These are phyloP conservation scores for Didymodactylos carnosus DNA, from an alignment of 2,888 invertebrate species.

Conservation along the genomic window DNA sequence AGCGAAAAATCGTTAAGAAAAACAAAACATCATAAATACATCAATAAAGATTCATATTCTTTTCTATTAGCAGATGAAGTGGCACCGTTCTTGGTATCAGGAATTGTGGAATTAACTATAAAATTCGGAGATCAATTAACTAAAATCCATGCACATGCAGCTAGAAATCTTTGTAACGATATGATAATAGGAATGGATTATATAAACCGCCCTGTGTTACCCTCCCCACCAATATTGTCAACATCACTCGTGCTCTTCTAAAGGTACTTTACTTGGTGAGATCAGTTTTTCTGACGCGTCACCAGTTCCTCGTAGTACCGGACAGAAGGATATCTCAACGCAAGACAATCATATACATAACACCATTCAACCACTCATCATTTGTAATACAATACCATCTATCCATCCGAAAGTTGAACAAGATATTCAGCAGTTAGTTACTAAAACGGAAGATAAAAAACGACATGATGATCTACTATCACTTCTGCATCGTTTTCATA, in stretches of 20 bases:
- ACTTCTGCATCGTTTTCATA: not conserved
- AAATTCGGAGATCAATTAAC: not conserved
- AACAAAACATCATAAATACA: too few species aligned
- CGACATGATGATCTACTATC: rapidly evolving
- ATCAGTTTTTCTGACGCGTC: too few species aligned
- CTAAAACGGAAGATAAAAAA: not conserved
- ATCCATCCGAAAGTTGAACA: not conserved
- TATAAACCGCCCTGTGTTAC: not conserved
- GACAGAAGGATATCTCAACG: too few species aligned
- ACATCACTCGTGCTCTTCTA: not conserved
- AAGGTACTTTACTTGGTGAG: too few species aligned
- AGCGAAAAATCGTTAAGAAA: too few species aligned
- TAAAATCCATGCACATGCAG: not conserved
- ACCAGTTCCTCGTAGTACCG: too few species aligned
- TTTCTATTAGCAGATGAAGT: not conserved
- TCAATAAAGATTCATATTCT: too few species aligned
- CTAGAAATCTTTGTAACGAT: too few species aligned
- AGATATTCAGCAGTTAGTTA: not conserved
- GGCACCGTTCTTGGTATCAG: not conserved
- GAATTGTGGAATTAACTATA: too few species aligned
- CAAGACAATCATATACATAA: too few species aligned
- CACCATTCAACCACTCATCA: too few species aligned
- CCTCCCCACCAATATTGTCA: not conserved
- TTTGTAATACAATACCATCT: too few species aligned
- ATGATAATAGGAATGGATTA: not conserved